Percentiles rank a stretch among this genome's conserved stretches.
phyloP scores from a whole-genome alignment of 2,888 invertebrate genomes.

The Scaptomyza cyrtandrae region DNA sequence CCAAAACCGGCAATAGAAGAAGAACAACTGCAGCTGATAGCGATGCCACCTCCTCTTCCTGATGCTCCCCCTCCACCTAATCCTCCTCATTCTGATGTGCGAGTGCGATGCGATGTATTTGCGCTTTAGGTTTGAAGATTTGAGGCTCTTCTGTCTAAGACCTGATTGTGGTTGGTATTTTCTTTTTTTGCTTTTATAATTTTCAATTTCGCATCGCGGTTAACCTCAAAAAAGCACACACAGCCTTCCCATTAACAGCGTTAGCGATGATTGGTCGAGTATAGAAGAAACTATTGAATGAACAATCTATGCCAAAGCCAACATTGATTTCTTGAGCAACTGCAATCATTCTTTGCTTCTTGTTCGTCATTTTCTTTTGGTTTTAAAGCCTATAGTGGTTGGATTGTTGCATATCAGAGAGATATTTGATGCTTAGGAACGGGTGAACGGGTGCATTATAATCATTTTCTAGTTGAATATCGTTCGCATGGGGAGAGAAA shows the following conservation, averaged over 20 bases:
- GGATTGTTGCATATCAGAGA: constrained; percentile 5
- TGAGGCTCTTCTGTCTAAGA: constrained; percentile 23
- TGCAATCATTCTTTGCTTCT: constrained; percentile 9
- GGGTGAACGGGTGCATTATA: neutral
- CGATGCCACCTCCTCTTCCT: constrained; percentile 1
- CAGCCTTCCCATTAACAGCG: constrained; percentile 30
- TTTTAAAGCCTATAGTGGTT: constrained; percentile 4
- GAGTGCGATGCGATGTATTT: constrained; percentile 13
- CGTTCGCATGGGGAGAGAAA: neutral
- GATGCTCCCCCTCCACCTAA: too few species aligned
- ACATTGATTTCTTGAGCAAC: constrained; percentile 6
- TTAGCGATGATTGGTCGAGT: neutral
- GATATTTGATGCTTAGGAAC: constrained; percentile 6
- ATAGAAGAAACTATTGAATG: constrained; percentile 41
- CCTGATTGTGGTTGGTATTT: constrained; percentile 39
- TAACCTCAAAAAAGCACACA: constrained; percentile 49
- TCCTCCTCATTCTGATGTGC: neutral
- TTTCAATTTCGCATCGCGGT: constrained; percentile 63
- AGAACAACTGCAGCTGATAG: constrained; percentile 28
- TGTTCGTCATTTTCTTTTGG: neutral
- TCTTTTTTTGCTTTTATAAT: constrained; percentile 24
- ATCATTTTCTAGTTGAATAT: constrained; percentile 2
- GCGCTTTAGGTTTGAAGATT: constrained; percentile 14
- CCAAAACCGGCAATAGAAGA: neutral
- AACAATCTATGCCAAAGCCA: constrained; percentile 29